These are phyloP conservation scores for Otolemur garnettii DNA, from an alignment of 2,113 vertebrate genomes.

Conservation along the genomic window DNA sequence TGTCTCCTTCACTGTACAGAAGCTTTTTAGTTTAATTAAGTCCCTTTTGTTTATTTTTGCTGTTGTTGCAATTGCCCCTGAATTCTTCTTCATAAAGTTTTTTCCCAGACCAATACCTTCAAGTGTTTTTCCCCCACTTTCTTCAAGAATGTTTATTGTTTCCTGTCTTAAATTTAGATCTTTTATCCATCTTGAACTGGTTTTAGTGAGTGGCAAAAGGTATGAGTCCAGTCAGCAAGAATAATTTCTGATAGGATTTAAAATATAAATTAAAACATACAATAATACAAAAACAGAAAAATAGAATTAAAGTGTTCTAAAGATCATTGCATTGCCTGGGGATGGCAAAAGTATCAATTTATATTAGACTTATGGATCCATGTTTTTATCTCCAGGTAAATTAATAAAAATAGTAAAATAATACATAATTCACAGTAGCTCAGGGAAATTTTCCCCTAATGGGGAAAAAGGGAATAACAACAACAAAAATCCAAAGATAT, in stretches of 20 bases:
- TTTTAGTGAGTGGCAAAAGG: too few relatives aligned
- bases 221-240: background rate
- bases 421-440: background rate
- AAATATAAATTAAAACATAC: constrained; percentile 14
- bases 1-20: too few relatives aligned
- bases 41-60: too few relatives aligned
- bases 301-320: background rate
- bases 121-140: too few relatives aligned
- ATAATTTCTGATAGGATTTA: background rate
- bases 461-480: background rate
- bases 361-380: background rate
- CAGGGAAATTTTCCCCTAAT: background rate
- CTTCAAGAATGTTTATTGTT: too few relatives aligned
- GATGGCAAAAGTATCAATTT: background rate
- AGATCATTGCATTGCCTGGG: background rate
- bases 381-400: constrained; percentile 53
- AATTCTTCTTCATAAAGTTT: too few relatives aligned
- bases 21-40: too few relatives aligned
- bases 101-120: too few relatives aligned
- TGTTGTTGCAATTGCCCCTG: too few relatives aligned
- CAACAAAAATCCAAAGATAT: background rate
- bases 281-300: background rate
- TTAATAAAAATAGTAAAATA: background rate
- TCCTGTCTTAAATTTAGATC: too few relatives aligned
- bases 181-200: too few relatives aligned